These are phyloP conservation scores for Hesperophylax magnus DNA, from an alignment of 1,140 invertebrate genomes.

Conservation along the genomic window DNA sequence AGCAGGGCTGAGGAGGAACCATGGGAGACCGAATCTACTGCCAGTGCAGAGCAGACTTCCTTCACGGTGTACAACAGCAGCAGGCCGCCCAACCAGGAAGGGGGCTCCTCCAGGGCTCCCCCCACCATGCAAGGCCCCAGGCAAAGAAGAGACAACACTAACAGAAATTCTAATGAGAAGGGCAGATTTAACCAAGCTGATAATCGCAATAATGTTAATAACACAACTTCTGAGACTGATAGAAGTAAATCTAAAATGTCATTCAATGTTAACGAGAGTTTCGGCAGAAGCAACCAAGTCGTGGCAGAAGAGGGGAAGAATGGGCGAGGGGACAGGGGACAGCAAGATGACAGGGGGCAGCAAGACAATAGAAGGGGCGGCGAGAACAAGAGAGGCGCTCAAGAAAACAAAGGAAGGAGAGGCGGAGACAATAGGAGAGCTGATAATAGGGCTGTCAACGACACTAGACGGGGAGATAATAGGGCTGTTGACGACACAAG, in stretches of 20 bases:
- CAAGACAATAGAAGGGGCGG: not conserved
- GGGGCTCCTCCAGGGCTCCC: not conserved
- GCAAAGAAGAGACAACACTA: slow-evolving; percentile 3
- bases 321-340: no score
- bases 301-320: not conserved
- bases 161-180: slow-evolving; percentile 15
- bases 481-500: no score
- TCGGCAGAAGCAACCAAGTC: not conserved
- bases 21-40: not conserved
- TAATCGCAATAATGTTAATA: slow-evolving; percentile 17
- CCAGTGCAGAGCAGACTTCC: not conserved
- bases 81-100: not conserved
- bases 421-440: not conserved
- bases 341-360: no score
- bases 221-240: not conserved
- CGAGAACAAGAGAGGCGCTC: not conserved
- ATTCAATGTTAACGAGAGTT: not conserved
- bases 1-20: slow-evolving; percentile 33
- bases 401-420: not conserved
- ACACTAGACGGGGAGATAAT: not conserved
- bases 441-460: not conserved
- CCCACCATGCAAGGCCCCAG: not conserved
- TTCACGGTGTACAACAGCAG: slow-evolving; percentile 43
- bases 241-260: not conserved
- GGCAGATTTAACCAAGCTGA: not conserved